Base-by-base conservation (phyloP, 1,140 invertebrate species). In the Zelostemma sp. region DNA sequence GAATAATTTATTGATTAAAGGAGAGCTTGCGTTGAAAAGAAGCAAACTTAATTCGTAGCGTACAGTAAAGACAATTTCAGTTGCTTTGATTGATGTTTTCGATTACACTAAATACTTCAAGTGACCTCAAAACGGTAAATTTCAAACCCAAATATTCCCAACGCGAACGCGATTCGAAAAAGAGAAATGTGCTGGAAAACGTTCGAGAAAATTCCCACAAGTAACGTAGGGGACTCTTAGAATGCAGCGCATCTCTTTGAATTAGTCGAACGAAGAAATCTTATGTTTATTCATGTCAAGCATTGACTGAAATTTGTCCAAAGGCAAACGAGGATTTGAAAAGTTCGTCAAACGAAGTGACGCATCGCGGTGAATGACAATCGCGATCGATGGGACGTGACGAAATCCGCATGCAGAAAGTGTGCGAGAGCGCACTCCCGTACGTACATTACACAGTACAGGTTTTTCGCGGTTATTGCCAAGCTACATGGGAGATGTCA, bases 401-500 rank as follows among this genome's bases (percentile, higher is more conserved):
- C 12, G 33, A 53, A 35, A 53, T 53, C 18, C 43, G 41, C 19
- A 28, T 21, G 9, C 48, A 0, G 12, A 41, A 51, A 15, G 50
- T 15, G 59, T 16, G 12, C 43, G 1, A 4, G n/a, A 40, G 53
- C 14, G 49, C 21, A 53, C 16, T 50, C 33, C 19, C 18, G 43
- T 38, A n/a, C 28, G 47, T 58, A 6, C 2, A 35, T 46, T 46
- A 16, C 21, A 31, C 31, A 35, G 17, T 17, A 9, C 3, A n/a
- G 48, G 35, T 31, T 51, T 65, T 43, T 21, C 28, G 51, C 61
- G 57, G 47, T 66, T 66, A 62, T 62, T 55, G 48, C 43, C 43
- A 54, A 49, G 62, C 43, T 19, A 11, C 6, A 43, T 31, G 47
- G 73, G 74, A 78, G 77, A 80, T 75, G 74, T 79, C 78, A 73